Conservation (phyloP, 2,113 vertebrate species). For the Phyllostomus discolor region DNA sequence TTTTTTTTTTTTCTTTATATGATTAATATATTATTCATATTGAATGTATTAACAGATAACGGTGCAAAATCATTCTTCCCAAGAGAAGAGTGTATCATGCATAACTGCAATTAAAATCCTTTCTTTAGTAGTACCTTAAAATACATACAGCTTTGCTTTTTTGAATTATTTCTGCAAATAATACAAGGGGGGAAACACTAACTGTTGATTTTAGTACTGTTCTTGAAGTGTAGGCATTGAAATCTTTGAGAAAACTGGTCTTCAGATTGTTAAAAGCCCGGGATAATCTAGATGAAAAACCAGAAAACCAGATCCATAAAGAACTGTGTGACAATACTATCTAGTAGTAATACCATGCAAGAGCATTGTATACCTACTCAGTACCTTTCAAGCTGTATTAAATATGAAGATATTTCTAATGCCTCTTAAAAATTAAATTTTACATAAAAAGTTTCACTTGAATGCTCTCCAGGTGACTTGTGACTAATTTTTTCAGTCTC, state of each 20-base stretch:
- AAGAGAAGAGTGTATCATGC: constrained; percentile 76
- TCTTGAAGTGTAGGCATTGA: constrained; percentile 61
- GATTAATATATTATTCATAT: constrained; percentile 82
- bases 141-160: constrained; percentile 61
- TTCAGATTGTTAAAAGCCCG: constrained; percentile 56
- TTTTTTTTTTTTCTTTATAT: constrained; percentile 73
- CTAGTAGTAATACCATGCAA: constrained; percentile 62
- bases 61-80: constrained; percentile 80
- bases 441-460: constrained; percentile 63
- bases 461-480: constrained; percentile 62
- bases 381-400: constrained; percentile 65
- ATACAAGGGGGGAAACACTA: constrained; percentile 60
- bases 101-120: constrained; percentile 70
- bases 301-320: constrained; percentile 60
- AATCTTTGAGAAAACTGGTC: constrained; percentile 61
- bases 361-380: constrained; percentile 61
- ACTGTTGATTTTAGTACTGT: constrained; percentile 58
- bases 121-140: constrained; percentile 67
- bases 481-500: constrained; percentile 62
- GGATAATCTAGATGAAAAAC: constrained; percentile 63
- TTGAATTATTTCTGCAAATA: constrained; percentile 51
- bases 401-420: constrained; percentile 59
- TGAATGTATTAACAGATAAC: constrained; percentile 83
- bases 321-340: constrained; percentile 52
- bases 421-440: constrained; percentile 54